Evolutionary conservation across 2,888 invertebrate genomes (phyloP), one percentile per base, ranked within the genome.

Genomic region (Apotomis capreana): DNA sequence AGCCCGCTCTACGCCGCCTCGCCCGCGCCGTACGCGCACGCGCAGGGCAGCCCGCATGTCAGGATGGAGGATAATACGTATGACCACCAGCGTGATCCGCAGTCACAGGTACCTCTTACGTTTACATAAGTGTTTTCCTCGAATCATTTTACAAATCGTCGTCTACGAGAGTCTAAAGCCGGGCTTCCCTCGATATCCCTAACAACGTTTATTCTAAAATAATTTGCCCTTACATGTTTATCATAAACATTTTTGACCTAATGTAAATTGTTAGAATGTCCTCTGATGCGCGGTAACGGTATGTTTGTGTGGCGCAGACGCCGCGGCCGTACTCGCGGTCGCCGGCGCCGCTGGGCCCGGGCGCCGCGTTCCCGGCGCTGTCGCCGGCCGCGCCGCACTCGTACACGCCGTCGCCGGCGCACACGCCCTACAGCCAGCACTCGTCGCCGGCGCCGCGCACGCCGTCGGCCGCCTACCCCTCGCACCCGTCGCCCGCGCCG

Each of bases 401-500:
- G 76, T 92, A 88, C 90, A 89, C 89, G 75, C 89, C 91, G 63
- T 91, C 91, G 68, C 91, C 91, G 5, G 87, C 90, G 77, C 89
- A 89, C 89, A 91, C 91, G 80, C 91, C 91, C 64, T 92, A 91
- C 89, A 85, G 85, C 79, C 90, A 91, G 81, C 92, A 92, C 87
- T 89, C 89, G 71, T 90, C 90, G 75, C 90, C 90, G 63, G 89
- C 89, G 82, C 86, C 84, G 62, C 83, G 87, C 72, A 79, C 84
- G 60, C 84, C 81, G 69, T 82, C 87, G 70, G 86, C 85, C 73
- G 80, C 84, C 40, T 87, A 88, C 81, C 76, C 80, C 37, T 52
- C 79, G 76, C 75, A 75, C 74, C 65, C 78, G 58, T 76, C 78
- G 73, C 75, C 75, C 63, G 73, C 75, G 62, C 69, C 70, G 67